Conservation (phyloP, 2,888 invertebrate species). For the Ornithoptera alexandrae region DNA sequence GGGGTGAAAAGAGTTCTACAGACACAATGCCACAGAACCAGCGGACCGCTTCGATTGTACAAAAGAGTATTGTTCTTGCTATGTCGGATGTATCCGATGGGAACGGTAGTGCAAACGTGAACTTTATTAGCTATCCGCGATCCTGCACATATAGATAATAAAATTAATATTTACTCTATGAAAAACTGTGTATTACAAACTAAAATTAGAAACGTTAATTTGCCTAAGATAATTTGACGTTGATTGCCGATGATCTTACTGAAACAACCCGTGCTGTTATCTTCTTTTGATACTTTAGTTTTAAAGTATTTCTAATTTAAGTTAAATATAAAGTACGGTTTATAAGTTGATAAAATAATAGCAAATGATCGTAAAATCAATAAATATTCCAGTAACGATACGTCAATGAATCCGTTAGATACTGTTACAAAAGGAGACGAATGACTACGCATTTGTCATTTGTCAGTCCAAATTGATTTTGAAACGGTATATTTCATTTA, state of each 20-base stretch:
- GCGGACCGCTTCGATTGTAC: constrained; percentile 63
- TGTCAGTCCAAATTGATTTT: constrained; percentile 39
- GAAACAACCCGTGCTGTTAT: too few relatives aligned
- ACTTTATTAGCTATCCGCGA: constrained; percentile 49
- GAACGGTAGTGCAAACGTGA: constrained; percentile 53
- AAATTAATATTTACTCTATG: constrained; percentile 8
- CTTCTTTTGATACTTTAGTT: too few relatives aligned
- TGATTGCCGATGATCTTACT: too few relatives aligned
- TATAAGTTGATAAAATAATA: too few relatives aligned
- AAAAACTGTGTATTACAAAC: not conserved
- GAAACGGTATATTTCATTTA: constrained; percentile 38
- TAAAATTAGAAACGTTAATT: not conserved
- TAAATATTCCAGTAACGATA: constrained; percentile 9
- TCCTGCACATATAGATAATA: not conserved
- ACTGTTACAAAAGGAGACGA: constrained; percentile 28
- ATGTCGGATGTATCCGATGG: constrained; percentile 69
- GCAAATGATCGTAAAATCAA: not conserved
- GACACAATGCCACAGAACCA: constrained; percentile 54
- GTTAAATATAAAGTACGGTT: too few relatives aligned
- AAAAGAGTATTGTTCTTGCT: constrained; percentile 74
- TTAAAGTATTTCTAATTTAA: too few relatives aligned
- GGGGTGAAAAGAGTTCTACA: constrained; percentile 48
- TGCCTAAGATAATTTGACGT: too few relatives aligned
- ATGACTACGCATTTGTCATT: constrained; percentile 29
- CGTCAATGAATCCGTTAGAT: constrained; percentile 19